phyloP scores from a whole-genome alignment of 2,888 invertebrate species.

The Belgica antarctica region DNA sequence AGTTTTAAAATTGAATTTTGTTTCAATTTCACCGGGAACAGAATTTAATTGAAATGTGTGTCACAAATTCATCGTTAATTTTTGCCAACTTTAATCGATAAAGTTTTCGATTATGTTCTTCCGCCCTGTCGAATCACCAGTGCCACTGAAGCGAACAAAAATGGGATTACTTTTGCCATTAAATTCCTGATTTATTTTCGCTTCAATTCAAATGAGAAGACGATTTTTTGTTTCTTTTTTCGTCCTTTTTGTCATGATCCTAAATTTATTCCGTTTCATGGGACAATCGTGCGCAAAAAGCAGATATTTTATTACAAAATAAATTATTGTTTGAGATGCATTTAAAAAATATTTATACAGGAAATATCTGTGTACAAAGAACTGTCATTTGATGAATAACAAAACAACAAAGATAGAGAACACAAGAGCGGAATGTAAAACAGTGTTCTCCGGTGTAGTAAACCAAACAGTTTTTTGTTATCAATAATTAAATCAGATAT shows the following conservation, averaged over 20 bases:
- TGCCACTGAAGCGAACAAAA: constrained; percentile 37
- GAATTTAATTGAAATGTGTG: constrained; percentile 43
- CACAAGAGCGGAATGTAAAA: background rate
- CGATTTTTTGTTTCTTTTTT: background rate
- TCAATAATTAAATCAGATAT: constrained; percentile 44
- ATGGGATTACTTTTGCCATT: constrained; percentile 43
- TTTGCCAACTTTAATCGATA: constrained; percentile 40
- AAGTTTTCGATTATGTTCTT: constrained; percentile 16
- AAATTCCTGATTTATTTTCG: constrained; percentile 42
- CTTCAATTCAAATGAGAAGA: constrained; percentile 31
- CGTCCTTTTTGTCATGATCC: background rate
- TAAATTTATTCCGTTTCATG: constrained; percentile 26
- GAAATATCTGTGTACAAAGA: background rate
- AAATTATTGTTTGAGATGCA: constrained; percentile 22
- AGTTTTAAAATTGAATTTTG: constrained; percentile 17
- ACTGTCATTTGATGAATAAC: too few relatives aligned
- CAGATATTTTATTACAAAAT: constrained; percentile 37
- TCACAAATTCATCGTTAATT: constrained; percentile 27
- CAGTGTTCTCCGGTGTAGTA: too few relatives aligned
- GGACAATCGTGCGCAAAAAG: constrained; percentile 44
- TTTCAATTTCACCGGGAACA: background rate
- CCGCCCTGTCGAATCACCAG: constrained; percentile 2
- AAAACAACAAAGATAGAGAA: too few relatives aligned
- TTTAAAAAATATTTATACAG: constrained; percentile 12
- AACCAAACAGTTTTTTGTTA: constrained; percentile 10